Conservation (phyloP, 92 coral and sea anemone genomes). For the Heliopora coerulea region DNA sequence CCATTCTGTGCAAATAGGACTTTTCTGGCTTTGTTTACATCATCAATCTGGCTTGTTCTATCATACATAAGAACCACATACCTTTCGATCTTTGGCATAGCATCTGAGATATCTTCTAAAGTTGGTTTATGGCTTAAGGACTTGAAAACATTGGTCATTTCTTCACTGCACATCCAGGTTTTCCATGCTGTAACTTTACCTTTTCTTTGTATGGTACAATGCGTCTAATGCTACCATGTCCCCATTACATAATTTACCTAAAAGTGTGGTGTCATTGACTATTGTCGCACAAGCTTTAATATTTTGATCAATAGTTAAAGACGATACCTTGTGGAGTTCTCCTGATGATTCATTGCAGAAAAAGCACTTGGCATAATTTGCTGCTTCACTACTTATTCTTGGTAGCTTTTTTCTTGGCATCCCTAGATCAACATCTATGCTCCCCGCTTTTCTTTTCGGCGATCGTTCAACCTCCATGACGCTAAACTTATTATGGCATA, state of each 20-base stretch:
- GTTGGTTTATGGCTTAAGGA: too few species aligned
- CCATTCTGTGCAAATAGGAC: too few species aligned
- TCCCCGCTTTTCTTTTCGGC: slow-evolving; percentile 37
- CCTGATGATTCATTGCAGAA: slow-evolving; percentile 37
- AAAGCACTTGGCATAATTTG: slow-evolving; percentile 36
- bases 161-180: too few species aligned
- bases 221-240: slow-evolving; percentile 43
- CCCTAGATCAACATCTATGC: slow-evolving; percentile 22
- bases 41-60: slow-evolving; percentile 30
- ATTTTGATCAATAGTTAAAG: slow-evolving; percentile 36
- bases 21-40: too few species aligned
- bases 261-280: slow-evolving; percentile 6
- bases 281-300: slow-evolving; percentile 23
- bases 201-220: slow-evolving; percentile 18
- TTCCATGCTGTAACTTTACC: too few species aligned
- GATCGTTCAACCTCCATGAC: slow-evolving; percentile 30
- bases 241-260: slow-evolving; percentile 33
- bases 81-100: slow-evolving; percentile 38
- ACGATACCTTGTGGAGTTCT: slow-evolving; percentile 37
- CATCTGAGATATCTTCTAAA: too few species aligned
- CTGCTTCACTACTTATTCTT: slow-evolving; percentile 25
- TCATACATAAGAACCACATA: slow-evolving; percentile 42
- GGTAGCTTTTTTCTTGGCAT: slow-evolving; percentile 25
- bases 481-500: slow-evolving; percentile 35
- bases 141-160: too few species aligned